phyloP scores from a whole-genome alignment of 2,888 invertebrate species.

The Abscondita cerata region DNA sequence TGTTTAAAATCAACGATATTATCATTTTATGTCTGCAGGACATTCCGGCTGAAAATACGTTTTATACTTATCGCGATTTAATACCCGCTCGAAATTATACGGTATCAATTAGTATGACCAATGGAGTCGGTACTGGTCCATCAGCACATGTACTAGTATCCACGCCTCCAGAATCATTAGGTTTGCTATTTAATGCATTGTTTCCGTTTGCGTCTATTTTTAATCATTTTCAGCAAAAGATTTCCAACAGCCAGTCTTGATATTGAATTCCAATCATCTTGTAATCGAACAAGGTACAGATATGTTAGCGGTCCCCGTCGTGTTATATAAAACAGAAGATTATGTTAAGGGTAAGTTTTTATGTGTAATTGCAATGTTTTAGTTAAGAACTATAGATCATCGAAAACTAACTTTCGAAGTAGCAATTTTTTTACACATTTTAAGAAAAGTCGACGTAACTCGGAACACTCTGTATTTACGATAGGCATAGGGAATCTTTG shows the following conservation, averaged over 20 bases:
- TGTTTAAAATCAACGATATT: neutral
- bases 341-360: slow-evolving; percentile 57
- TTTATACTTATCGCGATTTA: slow-evolving; percentile 81
- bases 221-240: slow-evolving; percentile 64
- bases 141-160: slow-evolving; percentile 68
- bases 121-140: slow-evolving; percentile 82
- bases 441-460: no score
- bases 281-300: slow-evolving; percentile 72
- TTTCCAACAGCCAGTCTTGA: slow-evolving; percentile 72
- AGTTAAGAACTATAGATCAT: no score
- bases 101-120: slow-evolving; percentile 81
- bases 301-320: slow-evolving; percentile 71
- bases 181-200: slow-evolving; percentile 54
- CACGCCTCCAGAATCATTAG: slow-evolving; percentile 71
- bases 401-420: no score
- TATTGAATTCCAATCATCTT: slow-evolving; percentile 72
- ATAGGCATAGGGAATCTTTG: no score
- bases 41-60: slow-evolving; percentile 71
- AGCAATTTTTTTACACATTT: no score
- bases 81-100: slow-evolving; percentile 75
- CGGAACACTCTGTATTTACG: no score
- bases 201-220: neutral
- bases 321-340: slow-evolving; percentile 67
- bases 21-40: slow-evolving; percentile 63
- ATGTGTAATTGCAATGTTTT: no score